Percentiles rank a stretch among this genome's conserved stretches.
Conservation (phyloP, 23 tunicate species). For the Oikopleura vanhoeffeni region DNA sequence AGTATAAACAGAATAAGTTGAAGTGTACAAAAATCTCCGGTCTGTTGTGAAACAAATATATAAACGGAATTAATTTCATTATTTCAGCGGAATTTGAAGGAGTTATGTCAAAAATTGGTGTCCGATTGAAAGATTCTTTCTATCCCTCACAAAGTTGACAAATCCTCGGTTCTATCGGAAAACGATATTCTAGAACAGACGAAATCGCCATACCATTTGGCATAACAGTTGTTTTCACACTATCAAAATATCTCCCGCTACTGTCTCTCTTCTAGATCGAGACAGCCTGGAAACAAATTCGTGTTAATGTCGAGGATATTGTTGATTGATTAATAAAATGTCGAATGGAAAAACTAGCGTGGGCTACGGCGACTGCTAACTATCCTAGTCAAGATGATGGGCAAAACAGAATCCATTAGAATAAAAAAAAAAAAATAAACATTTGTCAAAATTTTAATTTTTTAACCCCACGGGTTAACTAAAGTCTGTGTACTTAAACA, state of each 20-base stretch:
- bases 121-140: background rate
- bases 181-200: slow-evolving; percentile 87
- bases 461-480: no score
- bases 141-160: slow-evolving; percentile 33
- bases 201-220: slow-evolving; percentile 89
- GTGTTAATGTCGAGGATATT: slow-evolving; percentile 26
- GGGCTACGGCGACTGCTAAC: background rate
- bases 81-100: background rate
- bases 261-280: slow-evolving; percentile 73
- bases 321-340: background rate
- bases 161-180: slow-evolving; percentile 72
- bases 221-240: slow-evolving; percentile 90
- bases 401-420: background rate
- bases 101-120: background rate
- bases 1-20: no score
- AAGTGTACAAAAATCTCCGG: no score
- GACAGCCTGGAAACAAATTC: slow-evolving; percentile 69
- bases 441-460: no score
- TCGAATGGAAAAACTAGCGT: background rate
- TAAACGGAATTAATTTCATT: no score
- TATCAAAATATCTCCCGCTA: slow-evolving; percentile 47
- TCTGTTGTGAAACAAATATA: no score
- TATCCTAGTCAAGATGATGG: background rate
- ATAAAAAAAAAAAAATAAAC: no score
- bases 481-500: no score